Base-by-base conservation (phyloP, 2,888 invertebrate genomes). In the Acanthosepion pharaonis region DNA sequence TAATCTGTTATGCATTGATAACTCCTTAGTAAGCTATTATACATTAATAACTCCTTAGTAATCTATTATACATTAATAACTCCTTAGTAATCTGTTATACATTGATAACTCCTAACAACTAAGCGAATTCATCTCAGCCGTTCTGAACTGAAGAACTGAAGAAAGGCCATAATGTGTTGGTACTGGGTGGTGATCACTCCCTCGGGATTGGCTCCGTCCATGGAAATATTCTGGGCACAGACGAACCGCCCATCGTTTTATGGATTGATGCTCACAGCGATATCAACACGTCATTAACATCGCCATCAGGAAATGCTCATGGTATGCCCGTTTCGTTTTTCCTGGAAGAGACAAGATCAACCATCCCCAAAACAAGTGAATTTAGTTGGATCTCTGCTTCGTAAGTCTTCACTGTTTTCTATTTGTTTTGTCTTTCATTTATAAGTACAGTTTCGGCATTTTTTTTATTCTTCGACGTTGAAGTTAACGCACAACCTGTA, bases 251-350 rank as follows among this genome's bases (percentile, higher is more conserved):
- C 95, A 48, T 91, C 1, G 98, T 99, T 94, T 98, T 99, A 93
- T 99, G 99, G 99, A 98, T 99, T 55, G 99, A 99, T 97, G 99
- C 99, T 3, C 99, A 99, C 97, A 98, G 99, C 5, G 99, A 99
- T 97, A 98, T 99, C 95, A 99, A 99, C 97, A 98, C 99, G n/a
- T 98, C 98, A 96, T 98, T 98, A 96, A 98, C 98, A 0, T 98
- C 98, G 4, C 98, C 97, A 4, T 98, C 98, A 49, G 99, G 99
- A 20, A 98, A 99, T 96, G 98, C 98, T 78, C 98, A 98, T 96
- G 98, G 98, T 28, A 98, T 98, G 98, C 98, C 99, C 0, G 98
- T 99, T 9, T 98, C 99, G 5, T 98, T 98, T 94, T 97, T 98
- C 92, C 98, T 98, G 78, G 98, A 98, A 95, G 98, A 98, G 97